phyloP scores from a whole-genome alignment of 2,113 vertebrate genomes.

The Nothocercus julius region DNA sequence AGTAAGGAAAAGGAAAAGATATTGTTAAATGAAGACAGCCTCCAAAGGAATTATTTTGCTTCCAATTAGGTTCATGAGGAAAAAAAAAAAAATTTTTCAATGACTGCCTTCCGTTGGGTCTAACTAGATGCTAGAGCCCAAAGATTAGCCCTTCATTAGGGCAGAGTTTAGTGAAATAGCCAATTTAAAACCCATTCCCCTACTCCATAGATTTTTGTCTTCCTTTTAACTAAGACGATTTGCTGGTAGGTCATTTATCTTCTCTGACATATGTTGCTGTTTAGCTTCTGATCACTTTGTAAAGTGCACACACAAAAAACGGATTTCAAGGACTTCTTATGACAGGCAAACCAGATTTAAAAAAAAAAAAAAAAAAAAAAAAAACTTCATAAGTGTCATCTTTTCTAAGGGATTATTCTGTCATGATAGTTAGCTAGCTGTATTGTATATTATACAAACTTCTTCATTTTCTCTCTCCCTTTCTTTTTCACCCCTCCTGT shows the following conservation, averaged over 20 bases:
- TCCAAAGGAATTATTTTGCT: slow-evolving; percentile 57
- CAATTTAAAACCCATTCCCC: slow-evolving; percentile 63
- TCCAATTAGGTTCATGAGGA: slow-evolving; percentile 45
- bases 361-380: neutral
- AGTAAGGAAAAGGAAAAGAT: slow-evolving; percentile 44
- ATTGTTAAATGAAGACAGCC: slow-evolving; percentile 55
- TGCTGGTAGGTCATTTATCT: slow-evolving; percentile 45
- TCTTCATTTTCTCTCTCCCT: neutral
- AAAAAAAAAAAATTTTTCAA: slow-evolving; percentile 50
- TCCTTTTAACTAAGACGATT: slow-evolving; percentile 60
- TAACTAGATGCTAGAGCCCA: slow-evolving; percentile 40
- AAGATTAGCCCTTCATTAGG: slow-evolving; percentile 58
- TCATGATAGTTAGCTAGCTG: slow-evolving; percentile 1
- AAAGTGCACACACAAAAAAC: neutral
- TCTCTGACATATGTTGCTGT: slow-evolving; percentile 53
- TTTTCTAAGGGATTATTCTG: neutral
- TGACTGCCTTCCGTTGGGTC: slow-evolving; percentile 26
- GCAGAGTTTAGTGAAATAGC: slow-evolving; percentile 46
- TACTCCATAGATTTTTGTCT: slow-evolving; percentile 45
- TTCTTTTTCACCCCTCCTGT: neutral
- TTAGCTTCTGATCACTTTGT: slow-evolving; percentile 52
- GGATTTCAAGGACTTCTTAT: slow-evolving; percentile 20
- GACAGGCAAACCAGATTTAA: neutral
- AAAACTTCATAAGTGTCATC: neutral
- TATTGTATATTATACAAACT: neutral